Evolutionary conservation across 2,113 vertebrate genomes (phyloP).

Genomic region (Dolichallabes microphthalmus): DNA sequence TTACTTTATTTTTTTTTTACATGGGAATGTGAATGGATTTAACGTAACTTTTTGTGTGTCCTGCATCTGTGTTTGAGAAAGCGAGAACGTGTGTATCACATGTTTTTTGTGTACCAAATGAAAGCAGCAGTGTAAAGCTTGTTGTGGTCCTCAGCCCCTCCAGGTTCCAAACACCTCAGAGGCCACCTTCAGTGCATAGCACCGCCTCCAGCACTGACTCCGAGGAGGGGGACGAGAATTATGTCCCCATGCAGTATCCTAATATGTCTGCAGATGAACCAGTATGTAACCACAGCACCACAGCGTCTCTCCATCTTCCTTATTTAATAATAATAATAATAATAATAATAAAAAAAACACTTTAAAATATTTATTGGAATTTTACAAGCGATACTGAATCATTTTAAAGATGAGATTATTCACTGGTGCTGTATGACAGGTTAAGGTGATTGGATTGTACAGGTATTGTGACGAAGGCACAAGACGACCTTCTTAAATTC

Average conservation of each 20-base stretch:
- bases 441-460: not conserved
- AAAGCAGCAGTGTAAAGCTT: slow-evolving; percentile 46
- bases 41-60: not conserved
- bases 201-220: slow-evolving; percentile 98
- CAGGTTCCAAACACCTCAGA: slow-evolving; percentile 89
- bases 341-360: not conserved
- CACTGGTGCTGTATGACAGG: slow-evolving; percentile 19
- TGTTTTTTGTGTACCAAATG: slow-evolving; percentile 16
- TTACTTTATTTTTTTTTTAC: slow-evolving; percentile 47
- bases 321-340: not conserved
- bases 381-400: not conserved
- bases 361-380: not conserved
- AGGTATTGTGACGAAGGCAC: not conserved
- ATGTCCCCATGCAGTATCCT: slow-evolving; percentile 90
- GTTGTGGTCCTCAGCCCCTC: slow-evolving; percentile 85
- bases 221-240: slow-evolving; percentile 94
- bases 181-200: slow-evolving; percentile 95
- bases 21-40: slow-evolving; percentile 23
- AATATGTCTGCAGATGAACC: slow-evolving; percentile 89
- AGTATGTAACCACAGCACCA: slow-evolving; percentile 81
- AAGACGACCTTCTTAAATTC: not conserved
- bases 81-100: not conserved
- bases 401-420: not conserved
- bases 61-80: not conserved
- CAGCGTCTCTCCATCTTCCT: slow-evolving; percentile 59